phyloP scores from a whole-genome alignment of 2,888 invertebrate species.

The Andrena flavipes region DNA sequence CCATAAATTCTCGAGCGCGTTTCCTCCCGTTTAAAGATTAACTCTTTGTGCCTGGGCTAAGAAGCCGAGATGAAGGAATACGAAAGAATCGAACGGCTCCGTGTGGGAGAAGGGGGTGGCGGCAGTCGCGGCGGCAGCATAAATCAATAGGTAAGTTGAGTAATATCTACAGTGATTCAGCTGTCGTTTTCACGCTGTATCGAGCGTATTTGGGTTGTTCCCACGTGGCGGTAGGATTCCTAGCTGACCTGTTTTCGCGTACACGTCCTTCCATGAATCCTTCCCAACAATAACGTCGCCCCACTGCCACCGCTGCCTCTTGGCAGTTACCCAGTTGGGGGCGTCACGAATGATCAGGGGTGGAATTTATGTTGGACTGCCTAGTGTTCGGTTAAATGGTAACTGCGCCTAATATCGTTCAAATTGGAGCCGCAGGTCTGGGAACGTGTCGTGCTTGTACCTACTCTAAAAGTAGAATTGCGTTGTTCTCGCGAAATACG shows the following conservation, averaged over 20 bases:
- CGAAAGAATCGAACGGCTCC: too few relatives aligned
- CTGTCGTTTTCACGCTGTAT: conserved; percentile 17
- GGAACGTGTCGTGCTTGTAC: conserved; percentile 2
- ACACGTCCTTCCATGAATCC: conserved; percentile 27
- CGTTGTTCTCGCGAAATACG: conserved; percentile 16
- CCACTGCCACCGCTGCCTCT: conserved; percentile 32
- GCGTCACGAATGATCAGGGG: conserved; percentile 32
- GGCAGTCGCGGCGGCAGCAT: background rate
- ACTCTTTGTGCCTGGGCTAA: background rate
- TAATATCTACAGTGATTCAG: background rate
- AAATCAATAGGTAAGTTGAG: background rate
- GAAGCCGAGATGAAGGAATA: too few relatives aligned
- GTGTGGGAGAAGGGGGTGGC: too few relatives aligned
- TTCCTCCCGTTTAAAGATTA: background rate
- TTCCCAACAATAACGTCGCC: conserved; percentile 26
- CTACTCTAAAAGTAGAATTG: background rate
- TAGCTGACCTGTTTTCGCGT: conserved; percentile 46
- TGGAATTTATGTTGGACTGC: conserved; percentile 43
- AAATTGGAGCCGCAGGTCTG: background rate
- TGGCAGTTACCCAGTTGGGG: conserved; percentile 50
- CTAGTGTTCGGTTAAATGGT: conserved; percentile 21
- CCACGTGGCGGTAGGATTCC: conserved; percentile 11
- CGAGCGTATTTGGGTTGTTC: conserved; percentile 20
- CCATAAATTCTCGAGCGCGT: background rate
- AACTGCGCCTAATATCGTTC: conserved; percentile 11